phyloP scores from a whole-genome alignment of 2,113 vertebrate genomes.

The Indicator maculatus region DNA sequence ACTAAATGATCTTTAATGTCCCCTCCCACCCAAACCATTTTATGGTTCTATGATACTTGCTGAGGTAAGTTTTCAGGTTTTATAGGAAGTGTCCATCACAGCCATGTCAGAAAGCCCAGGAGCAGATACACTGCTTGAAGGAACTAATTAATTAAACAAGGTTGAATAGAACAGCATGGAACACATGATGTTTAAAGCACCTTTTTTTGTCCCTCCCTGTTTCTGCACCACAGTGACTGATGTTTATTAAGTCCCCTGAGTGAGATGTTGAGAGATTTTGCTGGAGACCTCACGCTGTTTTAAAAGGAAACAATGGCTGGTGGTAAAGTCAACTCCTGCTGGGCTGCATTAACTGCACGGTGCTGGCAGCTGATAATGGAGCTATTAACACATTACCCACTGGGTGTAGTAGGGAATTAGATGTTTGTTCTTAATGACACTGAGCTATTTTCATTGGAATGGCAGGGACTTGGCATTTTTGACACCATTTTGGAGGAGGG shows the following conservation, averaged over 20 bases:
- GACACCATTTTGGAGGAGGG: conserved; percentile 25
- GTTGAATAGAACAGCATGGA: conserved; percentile 70
- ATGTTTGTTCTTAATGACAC: conserved; percentile 73
- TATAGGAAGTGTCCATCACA: neutral
- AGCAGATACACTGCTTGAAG: conserved; percentile 18
- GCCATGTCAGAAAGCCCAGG: neutral
- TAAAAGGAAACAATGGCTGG: conserved; percentile 79
- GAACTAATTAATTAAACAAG: conserved; percentile 72
- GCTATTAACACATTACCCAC: conserved; percentile 78
- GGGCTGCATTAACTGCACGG: conserved; percentile 78
- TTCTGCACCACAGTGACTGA: conserved; percentile 69
- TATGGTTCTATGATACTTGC: neutral
- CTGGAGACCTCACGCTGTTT: conserved; percentile 65
- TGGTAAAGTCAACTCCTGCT: conserved; percentile 80
- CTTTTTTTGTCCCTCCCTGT: conserved; percentile 35
- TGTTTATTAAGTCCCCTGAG: conserved; percentile 73
- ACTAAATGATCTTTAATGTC: no score
- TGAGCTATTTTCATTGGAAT: conserved; percentile 66
- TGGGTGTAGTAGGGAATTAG: conserved; percentile 77
- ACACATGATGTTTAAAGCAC: conserved; percentile 67
- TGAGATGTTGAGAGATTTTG: conserved; percentile 75
- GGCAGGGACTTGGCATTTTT: conserved; percentile 30
- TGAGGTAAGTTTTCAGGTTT: neutral
- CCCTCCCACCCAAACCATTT: no score
- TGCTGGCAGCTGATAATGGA: conserved; percentile 75